Percentiles rank a stretch among this genome's conserved stretches.
Conservation (phyloP, 2,113 vertebrate species). For the Tyto alba region DNA sequence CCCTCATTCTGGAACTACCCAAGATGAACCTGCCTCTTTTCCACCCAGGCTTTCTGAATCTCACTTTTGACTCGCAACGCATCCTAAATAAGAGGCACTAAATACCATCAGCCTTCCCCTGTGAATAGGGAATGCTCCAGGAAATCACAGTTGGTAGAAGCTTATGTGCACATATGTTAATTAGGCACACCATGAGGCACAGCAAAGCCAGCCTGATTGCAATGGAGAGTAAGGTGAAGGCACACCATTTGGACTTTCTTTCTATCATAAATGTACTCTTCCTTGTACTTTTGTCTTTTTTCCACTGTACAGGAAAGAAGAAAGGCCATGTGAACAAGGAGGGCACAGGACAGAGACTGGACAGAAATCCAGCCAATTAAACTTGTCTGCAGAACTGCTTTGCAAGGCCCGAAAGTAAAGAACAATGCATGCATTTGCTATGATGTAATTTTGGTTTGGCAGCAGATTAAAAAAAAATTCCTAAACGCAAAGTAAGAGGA, state of each 20-base stretch:
- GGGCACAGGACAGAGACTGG: slow-evolving; percentile 2
- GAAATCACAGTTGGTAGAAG: neutral
- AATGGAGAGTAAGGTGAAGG: neutral
- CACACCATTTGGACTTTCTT: neutral
- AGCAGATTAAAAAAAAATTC: slow-evolving; percentile 42
- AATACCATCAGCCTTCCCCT: neutral
- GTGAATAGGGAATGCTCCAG: neutral
- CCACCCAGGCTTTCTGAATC: neutral
- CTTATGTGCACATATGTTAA: neutral
- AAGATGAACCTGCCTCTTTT: neutral
- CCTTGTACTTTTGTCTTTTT: neutral
- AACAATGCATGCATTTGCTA: slow-evolving; percentile 48
- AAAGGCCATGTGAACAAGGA: neutral
- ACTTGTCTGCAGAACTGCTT: slow-evolving; percentile 26
- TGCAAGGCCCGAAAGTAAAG: neutral
- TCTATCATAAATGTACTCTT: neutral
- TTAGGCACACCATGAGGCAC: neutral
- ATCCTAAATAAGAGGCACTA: neutral
- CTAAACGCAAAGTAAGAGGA: neutral
- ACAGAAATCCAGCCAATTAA: neutral
- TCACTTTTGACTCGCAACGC: neutral
- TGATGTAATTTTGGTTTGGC: slow-evolving; percentile 63
- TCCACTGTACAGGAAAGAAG: neutral
- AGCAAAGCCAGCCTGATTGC: rapidly evolving
- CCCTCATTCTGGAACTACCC: neutral